Conservation (phyloP, 2,888 invertebrate species). For the Lasioglossum villosulum region DNA sequence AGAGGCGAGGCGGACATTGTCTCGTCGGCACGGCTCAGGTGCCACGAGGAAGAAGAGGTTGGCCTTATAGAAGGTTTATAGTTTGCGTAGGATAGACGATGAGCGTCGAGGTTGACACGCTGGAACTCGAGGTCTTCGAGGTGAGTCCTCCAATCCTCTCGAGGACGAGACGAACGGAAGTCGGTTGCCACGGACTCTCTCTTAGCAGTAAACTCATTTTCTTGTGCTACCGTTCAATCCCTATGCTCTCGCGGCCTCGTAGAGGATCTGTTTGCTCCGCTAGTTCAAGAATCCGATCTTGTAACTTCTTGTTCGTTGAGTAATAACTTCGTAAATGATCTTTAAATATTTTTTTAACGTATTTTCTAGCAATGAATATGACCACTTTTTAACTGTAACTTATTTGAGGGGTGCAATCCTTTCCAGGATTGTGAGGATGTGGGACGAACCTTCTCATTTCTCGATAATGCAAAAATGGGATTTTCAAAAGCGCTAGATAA, state of each 20-base stretch:
- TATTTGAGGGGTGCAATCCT: too few species aligned
- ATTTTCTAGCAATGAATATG: too few species aligned
- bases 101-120: conserved; percentile 82
- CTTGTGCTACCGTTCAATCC: background rate
- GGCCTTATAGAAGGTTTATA: conserved; percentile 78
- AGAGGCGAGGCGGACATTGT: conserved; percentile 73
- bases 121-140: conserved; percentile 84
- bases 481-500: too few species aligned
- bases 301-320: too few species aligned
- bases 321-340: too few species aligned
- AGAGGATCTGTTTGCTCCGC: background rate
- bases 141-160: conserved; percentile 77
- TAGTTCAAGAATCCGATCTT: too few species aligned
- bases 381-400: too few species aligned
- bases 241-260: background rate
- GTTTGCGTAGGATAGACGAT: conserved; percentile 81
- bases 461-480: too few species aligned
- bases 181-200: conserved; percentile 1
- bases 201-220: background rate
- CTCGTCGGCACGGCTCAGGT: conserved; percentile 76
- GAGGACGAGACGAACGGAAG: conserved; percentile 70
- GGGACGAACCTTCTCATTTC: too few species aligned
- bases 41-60: conserved; percentile 79
- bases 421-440: too few species aligned
- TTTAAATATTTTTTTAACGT: too few species aligned